Base-by-base conservation (phyloP, 2,888 invertebrate genomes). In the Drosophila monieri region DNA sequence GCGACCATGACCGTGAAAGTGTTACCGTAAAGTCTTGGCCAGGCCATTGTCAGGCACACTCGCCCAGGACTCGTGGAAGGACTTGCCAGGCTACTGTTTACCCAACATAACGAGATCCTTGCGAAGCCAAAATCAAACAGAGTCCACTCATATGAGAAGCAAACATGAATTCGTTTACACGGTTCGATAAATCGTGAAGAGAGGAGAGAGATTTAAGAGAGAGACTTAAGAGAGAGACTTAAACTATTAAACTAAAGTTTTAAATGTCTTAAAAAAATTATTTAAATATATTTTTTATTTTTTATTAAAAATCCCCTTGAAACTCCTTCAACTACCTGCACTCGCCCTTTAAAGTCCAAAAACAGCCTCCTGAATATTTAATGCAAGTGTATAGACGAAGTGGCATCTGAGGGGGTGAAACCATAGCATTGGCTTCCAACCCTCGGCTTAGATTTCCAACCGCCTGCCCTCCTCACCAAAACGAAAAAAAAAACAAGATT, bases 1-100 rank as follows among this genome's bases (percentile, higher is more conserved):
- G n/a, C n/a, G n/a, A n/a, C 77, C 68, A 75, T 85, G 80, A 85
- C 85, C 80, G 80, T 81, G 83, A 85, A 72, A 73, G 60, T 72
- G 73, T 72, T 72, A 27, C 9, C 21, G 21, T 23, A 23, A 23
- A 4, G 21, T 23, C 78, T 80, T 70, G 77, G 80, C 73, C 73
- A 71, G 58, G 74, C 65, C 74, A 75, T 27, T 66, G 65, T 47
- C 56, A 52, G 56, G 48, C 59, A 56, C 56, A 70, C 41, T 30
- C 10, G 9, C 8, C 43, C 27, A 53, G 32, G 56, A n/a, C n/a
- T n/a, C n/a, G n/a, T n/a, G n/a, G n/a, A n/a, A n/a, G n/a, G n/a
- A n/a, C n/a, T n/a, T n/a, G n/a, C n/a, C n/a, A n/a, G n/a, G n/a
- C n/a, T n/a, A n/a, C 72, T 79, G 67, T 77, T 79, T 78, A 77